phyloP scores from a whole-genome alignment of 2,888 invertebrate genomes.

The Caenorhabditis sp. region DNA sequence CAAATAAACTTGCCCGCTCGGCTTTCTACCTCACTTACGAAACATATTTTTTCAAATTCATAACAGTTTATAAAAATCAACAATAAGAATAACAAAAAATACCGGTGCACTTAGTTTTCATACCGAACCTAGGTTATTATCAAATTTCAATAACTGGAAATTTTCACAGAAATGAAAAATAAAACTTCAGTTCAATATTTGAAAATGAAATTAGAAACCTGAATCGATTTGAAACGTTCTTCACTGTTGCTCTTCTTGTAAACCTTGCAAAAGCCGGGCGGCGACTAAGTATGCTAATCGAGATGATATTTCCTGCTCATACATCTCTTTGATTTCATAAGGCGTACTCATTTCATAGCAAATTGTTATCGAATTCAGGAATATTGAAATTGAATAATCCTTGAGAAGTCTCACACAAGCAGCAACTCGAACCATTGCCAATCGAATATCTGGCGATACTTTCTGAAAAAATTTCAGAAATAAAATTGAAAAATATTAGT shows the following conservation, averaged over 20 bases:
- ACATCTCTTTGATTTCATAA: conserved; percentile 37
- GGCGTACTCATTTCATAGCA: conserved; percentile 84
- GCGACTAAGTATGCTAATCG: conserved; percentile 31
- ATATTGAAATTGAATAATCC: conserved; percentile 86
- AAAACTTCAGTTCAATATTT: too few relatives aligned
- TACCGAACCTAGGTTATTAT: too few relatives aligned
- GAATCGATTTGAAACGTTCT: too few relatives aligned
- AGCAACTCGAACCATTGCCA: conserved; percentile 85
- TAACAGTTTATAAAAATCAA: conserved; percentile 10
- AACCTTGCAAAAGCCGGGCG: conserved; percentile 22
- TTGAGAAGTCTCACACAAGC: conserved; percentile 89
- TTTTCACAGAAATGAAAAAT: too few relatives aligned
- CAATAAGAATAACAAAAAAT: conserved; percentile 15
- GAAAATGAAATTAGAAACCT: too few relatives aligned
- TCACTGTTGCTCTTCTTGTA: neutral
- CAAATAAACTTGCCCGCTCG: too few relatives aligned
- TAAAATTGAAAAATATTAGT: too few relatives aligned
- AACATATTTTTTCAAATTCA: too few relatives aligned
- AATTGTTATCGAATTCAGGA: conserved; percentile 85
- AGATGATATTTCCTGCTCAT: conserved; percentile 35
- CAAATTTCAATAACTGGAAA: too few relatives aligned
- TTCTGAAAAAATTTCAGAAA: too few relatives aligned
- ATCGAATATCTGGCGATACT: conserved; percentile 80
- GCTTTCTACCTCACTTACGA: too few relatives aligned
- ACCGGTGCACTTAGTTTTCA: too few relatives aligned